Base-by-base conservation (phyloP, 1,140 invertebrate species). In the Bombus sibiricus region DNA sequence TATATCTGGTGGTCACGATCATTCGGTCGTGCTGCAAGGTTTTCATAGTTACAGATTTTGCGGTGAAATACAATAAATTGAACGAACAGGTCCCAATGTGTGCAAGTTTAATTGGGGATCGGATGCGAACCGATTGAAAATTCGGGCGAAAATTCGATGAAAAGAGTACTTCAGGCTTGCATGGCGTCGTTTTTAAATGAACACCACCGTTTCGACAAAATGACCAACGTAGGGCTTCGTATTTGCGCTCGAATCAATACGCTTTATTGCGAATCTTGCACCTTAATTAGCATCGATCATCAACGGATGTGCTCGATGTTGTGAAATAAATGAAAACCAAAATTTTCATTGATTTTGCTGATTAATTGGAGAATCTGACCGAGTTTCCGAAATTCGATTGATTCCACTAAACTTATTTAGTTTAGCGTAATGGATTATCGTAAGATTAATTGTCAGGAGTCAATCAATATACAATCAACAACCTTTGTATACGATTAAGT, bases 161-260 rank as follows among this genome's bases (percentile, higher is more conserved):
- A 83, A 83, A 66, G 71, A n/a, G 81, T 18, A 68, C 73, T 83
- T 25, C 59, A 1, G 9, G 32, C 72, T 47, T 34, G 32, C 43
- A 75, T 66, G 59, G 81, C 47, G 34, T 25, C 34, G 41, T 76
- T 83, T 83, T 83, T 68, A 83, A 73, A 83, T 34, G 59, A 76
- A 68, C 59, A n/a, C 15, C 28, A 22, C 73, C 43, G 18, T 66
- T 53, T 76, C 59, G 25, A 47, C 8, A 10, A 43, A 75, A 75
- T 62, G 25, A 5, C 13, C 25, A 53, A 53, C 53, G 34, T 1
- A 22, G 22, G 32, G 74, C 18, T 25, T 9, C 32, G 59, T 32
- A 59, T 59, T n/a, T 37, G 25, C n/a, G 0, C 32, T 5, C 1
- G 59, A 62, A 81, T 74, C 80, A 43, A 74, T 74, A 32, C 13